Evolutionary conservation across 2,113 vertebrate genomes (phyloP).

Genomic region (Pseudopodoces humilis): DNA sequence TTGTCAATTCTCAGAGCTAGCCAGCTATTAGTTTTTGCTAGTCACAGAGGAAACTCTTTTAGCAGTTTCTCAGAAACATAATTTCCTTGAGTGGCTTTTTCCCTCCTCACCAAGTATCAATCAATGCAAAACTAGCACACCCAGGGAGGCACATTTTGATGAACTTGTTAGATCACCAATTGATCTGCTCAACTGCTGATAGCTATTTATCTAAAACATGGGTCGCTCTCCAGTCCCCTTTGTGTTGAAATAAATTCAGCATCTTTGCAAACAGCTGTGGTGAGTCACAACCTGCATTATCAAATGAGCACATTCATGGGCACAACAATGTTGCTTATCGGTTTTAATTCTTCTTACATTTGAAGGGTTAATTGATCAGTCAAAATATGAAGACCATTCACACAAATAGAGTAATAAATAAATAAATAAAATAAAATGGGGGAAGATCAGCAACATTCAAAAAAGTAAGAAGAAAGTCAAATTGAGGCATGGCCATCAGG

Average conservation of each 20-base stretch:
- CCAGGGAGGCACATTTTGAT: not conserved
- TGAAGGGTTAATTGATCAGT: not conserved
- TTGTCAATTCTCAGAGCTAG: too few relatives aligned
- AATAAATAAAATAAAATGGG: too few relatives aligned
- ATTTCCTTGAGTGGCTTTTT: too few relatives aligned
- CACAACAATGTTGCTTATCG: accelerated
- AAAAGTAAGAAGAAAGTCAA: not conserved
- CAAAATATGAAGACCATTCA: not conserved
- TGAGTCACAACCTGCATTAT: not conserved
- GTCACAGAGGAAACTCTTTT: too few relatives aligned
- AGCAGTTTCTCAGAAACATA: too few relatives aligned
- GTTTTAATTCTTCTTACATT: not conserved
- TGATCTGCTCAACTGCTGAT: not conserved
- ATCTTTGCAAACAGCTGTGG: not conserved
- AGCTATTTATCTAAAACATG: not conserved
- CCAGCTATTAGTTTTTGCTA: too few relatives aligned
- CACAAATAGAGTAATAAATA: not conserved
- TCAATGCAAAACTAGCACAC: too few relatives aligned
- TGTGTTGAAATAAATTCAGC: not conserved
- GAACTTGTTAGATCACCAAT: not conserved
- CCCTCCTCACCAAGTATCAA: too few relatives aligned
- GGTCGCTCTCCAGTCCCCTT: not conserved
- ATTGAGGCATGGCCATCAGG: not conserved
- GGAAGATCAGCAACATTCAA: not conserved
- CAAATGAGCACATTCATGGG: not conserved